Conservation (phyloP, 1,140 invertebrate genomes). For the Drosophila serrata region DNA sequence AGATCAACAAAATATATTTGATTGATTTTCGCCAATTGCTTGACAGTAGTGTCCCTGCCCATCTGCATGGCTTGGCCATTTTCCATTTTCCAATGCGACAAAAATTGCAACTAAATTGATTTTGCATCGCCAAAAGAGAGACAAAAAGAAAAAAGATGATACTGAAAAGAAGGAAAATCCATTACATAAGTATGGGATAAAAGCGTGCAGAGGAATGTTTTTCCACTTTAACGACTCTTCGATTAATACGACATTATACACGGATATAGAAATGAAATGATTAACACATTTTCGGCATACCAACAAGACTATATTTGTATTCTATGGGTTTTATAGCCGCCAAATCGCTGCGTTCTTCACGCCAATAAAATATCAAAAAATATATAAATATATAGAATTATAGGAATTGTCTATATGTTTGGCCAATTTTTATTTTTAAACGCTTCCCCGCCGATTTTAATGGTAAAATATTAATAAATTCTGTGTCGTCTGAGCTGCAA, state of each 20-base stretch:
- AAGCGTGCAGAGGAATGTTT: conserved; percentile 20
- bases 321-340: conserved; percentile 55
- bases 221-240: conserved; percentile 36
- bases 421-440: conserved; percentile 70
- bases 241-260: conserved; percentile 56
- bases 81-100: conserved; percentile 30
- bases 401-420: conserved; percentile 51
- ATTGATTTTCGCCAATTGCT: conserved; percentile 72
- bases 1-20: conserved; percentile 42
- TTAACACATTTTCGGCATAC: conserved; percentile 74
- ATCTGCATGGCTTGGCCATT: conserved; percentile 7
- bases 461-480: conserved; percentile 79
- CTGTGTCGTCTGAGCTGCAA: conserved; percentile 68
- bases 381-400: conserved; percentile 38
- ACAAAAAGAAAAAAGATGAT: not conserved
- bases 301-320: conserved; percentile 49
- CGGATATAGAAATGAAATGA: conserved; percentile 56
- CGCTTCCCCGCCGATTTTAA: conserved; percentile 61
- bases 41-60: conserved; percentile 37
- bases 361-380: conserved; percentile 54
- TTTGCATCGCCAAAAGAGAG: conserved; percentile 41
- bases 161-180: conserved; percentile 10
- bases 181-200: conserved; percentile 62
- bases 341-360: conserved; percentile 46
- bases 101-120: conserved; percentile 40